These are phyloP conservation scores for Cephalotes varians DNA, from an alignment of 2,888 invertebrate species.

Conservation along the genomic window DNA sequence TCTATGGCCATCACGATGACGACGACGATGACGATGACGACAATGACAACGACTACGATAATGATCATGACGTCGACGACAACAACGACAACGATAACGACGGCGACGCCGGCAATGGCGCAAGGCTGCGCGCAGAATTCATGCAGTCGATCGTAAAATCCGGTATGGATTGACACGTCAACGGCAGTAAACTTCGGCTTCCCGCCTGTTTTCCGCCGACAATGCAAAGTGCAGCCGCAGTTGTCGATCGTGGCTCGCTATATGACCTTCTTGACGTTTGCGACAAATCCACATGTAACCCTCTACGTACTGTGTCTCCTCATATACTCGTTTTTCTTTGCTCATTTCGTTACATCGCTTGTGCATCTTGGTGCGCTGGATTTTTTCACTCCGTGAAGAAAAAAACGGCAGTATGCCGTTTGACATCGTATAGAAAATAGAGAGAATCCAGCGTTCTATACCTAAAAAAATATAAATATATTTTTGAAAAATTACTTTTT, in stretches of 20 bases:
- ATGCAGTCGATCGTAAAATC: slow-evolving; percentile 82
- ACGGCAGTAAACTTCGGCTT: slow-evolving; percentile 78
- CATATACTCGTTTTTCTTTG: background rate
- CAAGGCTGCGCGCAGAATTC: slow-evolving; percentile 76
- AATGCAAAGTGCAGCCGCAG: slow-evolving; percentile 79
- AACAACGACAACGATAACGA: background rate
- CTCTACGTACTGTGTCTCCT: slow-evolving; percentile 26
- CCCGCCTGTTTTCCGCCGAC: slow-evolving; percentile 73
- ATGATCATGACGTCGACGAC: too few relatives aligned
- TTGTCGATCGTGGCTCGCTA: slow-evolving; percentile 65
- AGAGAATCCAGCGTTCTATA: too few relatives aligned
- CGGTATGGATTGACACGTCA: slow-evolving; percentile 82
- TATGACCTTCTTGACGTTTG: slow-evolving; percentile 52
- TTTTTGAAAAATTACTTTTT: background rate
- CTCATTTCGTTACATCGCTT: background rate
- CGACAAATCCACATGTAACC: slow-evolving; percentile 61
- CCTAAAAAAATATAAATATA: too few relatives aligned
- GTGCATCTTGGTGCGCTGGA: background rate
- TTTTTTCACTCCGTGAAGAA: too few relatives aligned
- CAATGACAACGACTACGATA: slow-evolving; percentile 11
- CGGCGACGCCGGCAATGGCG: slow-evolving; percentile 24
- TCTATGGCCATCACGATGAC: slow-evolving; percentile 41
- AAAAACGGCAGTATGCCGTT: too few relatives aligned
- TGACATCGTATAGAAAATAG: too few relatives aligned
- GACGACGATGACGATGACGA: background rate